phyloP scores from a whole-genome alignment of 2,113 vertebrate genomes.

The Pithys albifrons region DNA sequence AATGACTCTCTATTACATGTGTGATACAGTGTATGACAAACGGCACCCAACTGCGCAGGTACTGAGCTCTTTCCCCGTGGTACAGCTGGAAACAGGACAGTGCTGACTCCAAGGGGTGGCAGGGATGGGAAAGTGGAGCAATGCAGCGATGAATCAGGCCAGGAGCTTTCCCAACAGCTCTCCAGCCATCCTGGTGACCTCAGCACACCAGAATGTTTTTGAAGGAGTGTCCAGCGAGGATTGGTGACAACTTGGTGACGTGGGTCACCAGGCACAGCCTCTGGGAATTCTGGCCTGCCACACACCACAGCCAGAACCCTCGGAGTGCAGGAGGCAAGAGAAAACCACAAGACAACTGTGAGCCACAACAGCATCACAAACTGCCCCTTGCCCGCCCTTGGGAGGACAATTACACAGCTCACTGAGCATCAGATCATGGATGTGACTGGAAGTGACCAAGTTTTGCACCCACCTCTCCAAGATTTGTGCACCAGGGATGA shows the following conservation, averaged over 20 bases:
- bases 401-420: neutral
- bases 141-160: neutral
- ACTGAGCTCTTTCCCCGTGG: accelerated
- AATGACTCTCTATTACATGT: accelerated
- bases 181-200: neutral
- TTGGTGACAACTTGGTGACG: neutral
- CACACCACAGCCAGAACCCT: neutral
- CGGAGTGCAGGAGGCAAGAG: neutral
- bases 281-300: neutral
- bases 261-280: neutral
- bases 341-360: neutral
- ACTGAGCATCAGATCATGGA: neutral
- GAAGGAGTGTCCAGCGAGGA: neutral
- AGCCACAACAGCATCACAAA: neutral
- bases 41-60: neutral
- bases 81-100: neutral
- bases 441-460: neutral
- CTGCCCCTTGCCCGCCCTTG: neutral
- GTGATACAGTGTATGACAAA: neutral
- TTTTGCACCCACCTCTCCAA: neutral
- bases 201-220: neutral
- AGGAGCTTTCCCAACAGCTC: neutral
- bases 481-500: neutral
- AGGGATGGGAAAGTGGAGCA: neutral
- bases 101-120: neutral